These are phyloP conservation scores for Sapajus apella DNA, from an alignment of 2,113 vertebrate genomes.

Conservation along the genomic window DNA sequence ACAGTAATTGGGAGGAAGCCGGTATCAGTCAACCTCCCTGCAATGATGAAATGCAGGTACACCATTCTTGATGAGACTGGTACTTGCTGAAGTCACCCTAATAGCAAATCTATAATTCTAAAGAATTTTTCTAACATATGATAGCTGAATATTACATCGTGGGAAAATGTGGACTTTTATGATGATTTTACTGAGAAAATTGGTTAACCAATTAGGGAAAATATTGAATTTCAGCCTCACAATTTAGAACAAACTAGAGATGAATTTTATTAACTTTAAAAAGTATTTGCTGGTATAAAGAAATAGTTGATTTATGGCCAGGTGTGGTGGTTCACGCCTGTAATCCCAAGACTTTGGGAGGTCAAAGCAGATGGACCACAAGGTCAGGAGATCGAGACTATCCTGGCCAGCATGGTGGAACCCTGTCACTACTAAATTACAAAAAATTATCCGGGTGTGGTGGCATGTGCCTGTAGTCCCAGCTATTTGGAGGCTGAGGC, in stretches of 20 bases:
- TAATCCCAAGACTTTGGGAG: no score
- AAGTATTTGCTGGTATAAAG: neutral
- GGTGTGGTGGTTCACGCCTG: no score
- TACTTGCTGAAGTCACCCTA: neutral
- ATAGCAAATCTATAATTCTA: neutral
- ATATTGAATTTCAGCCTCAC: neutral
- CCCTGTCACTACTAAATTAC: no score
- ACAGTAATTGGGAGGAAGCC: rapidly evolving
- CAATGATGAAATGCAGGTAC: rapidly evolving
- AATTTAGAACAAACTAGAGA: neutral
- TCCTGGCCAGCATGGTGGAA: no score
- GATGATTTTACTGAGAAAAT: neutral
- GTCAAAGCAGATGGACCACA: no score
- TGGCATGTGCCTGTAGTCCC: no score
- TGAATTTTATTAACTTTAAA: slow-evolving; percentile 19
- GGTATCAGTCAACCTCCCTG: no score
- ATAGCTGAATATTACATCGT: neutral
- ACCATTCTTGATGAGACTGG: neutral
- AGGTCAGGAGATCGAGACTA: no score
- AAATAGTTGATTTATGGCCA: neutral
- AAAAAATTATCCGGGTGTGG: no score
- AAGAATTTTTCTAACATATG: neutral
- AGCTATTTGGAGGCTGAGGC: no score
- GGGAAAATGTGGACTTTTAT: neutral
- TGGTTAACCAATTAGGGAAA: neutral